Evolutionary conservation across 1,140 invertebrate species (phyloP).

Genomic region (Ruditapes philippinarum): DNA sequence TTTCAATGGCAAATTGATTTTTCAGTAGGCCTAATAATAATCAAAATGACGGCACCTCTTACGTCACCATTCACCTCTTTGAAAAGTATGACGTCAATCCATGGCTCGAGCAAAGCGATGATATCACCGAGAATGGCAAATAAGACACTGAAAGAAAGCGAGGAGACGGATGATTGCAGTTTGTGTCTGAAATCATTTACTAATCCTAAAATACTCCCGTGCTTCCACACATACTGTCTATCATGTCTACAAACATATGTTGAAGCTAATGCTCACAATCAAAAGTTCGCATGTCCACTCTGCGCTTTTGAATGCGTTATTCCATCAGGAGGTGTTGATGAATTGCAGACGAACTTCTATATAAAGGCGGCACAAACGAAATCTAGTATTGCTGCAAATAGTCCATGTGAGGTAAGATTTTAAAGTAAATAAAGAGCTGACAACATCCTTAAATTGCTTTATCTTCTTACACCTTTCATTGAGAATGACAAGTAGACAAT

Average conservation of each 20-base stretch:
- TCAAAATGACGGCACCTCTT: not conserved
- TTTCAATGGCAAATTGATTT: too few relatives aligned
- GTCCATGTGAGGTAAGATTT: constrained; percentile 47
- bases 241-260: constrained; percentile 87
- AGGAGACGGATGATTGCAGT: constrained; percentile 57
- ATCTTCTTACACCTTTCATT: too few relatives aligned
- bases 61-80: not conserved
- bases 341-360: constrained; percentile 65
- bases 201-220: constrained; percentile 68
- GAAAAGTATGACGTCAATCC: not conserved
- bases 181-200: constrained; percentile 66
- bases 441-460: too few relatives aligned
- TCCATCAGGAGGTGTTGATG: constrained; percentile 43
- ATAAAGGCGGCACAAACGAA: constrained; percentile 64
- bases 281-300: constrained; percentile 60
- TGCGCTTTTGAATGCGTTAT: constrained; percentile 54
- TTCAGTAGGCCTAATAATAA: too few relatives aligned
- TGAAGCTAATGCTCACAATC: constrained; percentile 53
- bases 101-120: not conserved
- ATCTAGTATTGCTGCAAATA: constrained; percentile 54
- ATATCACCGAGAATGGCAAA: not conserved
- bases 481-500: too few relatives aligned
- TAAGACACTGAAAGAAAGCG: constrained; percentile 31
- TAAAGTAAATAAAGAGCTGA: too few relatives aligned
- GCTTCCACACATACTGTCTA: constrained; percentile 76